phyloP scores from a whole-genome alignment of 2,113 vertebrate genomes.

The Ariopsis seemanni region DNA sequence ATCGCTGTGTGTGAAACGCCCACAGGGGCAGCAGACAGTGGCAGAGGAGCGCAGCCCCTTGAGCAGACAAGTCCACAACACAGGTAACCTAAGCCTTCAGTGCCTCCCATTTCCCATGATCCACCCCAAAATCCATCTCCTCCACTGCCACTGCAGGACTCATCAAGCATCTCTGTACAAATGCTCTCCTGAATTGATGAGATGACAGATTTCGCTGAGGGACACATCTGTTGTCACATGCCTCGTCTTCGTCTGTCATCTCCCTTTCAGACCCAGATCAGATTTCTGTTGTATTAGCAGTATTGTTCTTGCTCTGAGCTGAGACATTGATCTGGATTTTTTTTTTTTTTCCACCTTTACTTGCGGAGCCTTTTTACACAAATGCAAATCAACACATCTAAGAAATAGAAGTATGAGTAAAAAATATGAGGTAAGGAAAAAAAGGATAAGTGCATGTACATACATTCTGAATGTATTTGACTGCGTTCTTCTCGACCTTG shows the following conservation, averaged over 20 bases:
- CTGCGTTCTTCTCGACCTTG: conserved; percentile 40
- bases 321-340: conserved; percentile 11
- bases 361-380: neutral
- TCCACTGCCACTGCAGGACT: neutral
- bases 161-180: conserved; percentile 44
- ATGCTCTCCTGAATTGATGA: conserved; percentile 37
- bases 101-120: conserved; percentile 58
- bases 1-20: conserved; percentile 50
- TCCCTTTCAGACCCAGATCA: conserved; percentile 30
- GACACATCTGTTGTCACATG: conserved; percentile 52
- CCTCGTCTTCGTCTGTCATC: conserved; percentile 34
- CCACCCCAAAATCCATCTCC: conserved; percentile 30
- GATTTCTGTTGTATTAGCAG: conserved; percentile 39
- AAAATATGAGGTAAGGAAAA: neutral
- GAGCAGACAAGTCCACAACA: conserved; percentile 51
- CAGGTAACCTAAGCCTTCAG: conserved; percentile 55
- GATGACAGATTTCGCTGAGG: conserved; percentile 51
- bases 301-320: conserved; percentile 33
- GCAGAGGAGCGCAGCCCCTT: conserved; percentile 45
- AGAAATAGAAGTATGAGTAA: neutral
- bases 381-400: neutral
- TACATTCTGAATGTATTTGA: neutral
- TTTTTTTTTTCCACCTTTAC: conserved; percentile 1
- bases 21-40: conserved; percentile 58
- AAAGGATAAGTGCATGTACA: neutral